Evolutionary conservation across 2,888 invertebrate genomes (phyloP), one percentile per base, ranked within the genome.

Genomic region (Lathronympha strigana): DNA sequence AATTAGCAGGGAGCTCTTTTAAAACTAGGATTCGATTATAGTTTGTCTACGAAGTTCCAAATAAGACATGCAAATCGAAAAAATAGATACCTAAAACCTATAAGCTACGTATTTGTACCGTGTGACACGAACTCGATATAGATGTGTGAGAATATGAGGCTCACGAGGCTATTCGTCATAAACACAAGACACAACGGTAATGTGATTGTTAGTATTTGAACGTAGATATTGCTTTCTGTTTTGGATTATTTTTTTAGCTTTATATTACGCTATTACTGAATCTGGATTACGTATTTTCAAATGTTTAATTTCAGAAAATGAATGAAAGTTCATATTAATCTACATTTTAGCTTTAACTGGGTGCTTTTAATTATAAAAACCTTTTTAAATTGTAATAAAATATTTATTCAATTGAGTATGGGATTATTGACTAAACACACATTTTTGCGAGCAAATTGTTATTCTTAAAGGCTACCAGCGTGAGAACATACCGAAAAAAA

Each of bases 181-280:
- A 66, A 66, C 47, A 53, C 23, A 38, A 53, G 45, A 58, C 43
- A 51, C 43, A 51, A 45, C 36, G 40, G 57, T 43, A 25, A 38
- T 50, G 38, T 19, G 38, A 66, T 53, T 64, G 60, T 33, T 51
- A 33, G 43, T 60, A 53, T 60, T 60, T 45, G 38, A 47, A 60
- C 15, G 11, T 54, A 54, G 13, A 11, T 54, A 54, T 54, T 64
- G 28, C 38, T 17, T 51, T 45, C 40, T 15, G 15, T 47, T 53
- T 23, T 23, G 6, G 13, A 19, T 28, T 13, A 19, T 28, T 13
- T 31, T 47, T 23, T n/a, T n/a, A 1, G 5, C 5, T 47, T 21
- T 23, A 2, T n/a, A n/a, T 11, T 38, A n/a, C n/a, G n/a, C n/a
- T n/a, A n/a, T n/a, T n/a, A n/a, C n/a, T n/a, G n/a, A n/a, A n/a